Base-by-base conservation (phyloP, 2,797 vertebrate species). In the Phrynocephalus vlangalii region DNA sequence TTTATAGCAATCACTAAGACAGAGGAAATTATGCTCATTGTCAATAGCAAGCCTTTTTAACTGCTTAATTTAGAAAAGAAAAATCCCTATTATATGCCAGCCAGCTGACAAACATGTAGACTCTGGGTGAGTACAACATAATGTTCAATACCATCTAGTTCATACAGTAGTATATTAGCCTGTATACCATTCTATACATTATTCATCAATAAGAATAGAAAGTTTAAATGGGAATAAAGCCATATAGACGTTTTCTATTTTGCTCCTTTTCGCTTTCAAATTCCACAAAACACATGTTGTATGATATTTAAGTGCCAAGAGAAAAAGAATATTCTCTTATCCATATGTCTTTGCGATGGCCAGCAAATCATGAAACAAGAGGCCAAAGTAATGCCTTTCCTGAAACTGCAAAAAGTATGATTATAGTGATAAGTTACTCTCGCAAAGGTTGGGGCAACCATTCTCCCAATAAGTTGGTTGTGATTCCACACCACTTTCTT, bases 1-100 rank as follows among this genome's bases (percentile, higher is more conserved):
- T 63, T 76, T 20, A 82, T 28, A 82, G 86, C 72, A 87, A 83
- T 83, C 80, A 87, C 63, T 82, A 75, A 82, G 60, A 76, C 79
- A 76, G 79, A 82, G 44, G 85, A 82, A 87, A 87, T 87, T 87
- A 87, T 71, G 81, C 22, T 77, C 72, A 83, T 77, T 87, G 80
- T 83, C 73, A 83, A 78, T 82, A 83, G 80, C 63, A 87, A 83
- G 63, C 81, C 70, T 78, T 83, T 82, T 77, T 83, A 70, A 82
- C 71, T 50, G 44, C 79, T 87, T 87, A 87, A 87, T 87, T 83
- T 83, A 72, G 85, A 15, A 72, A 56, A 68, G 60, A 87, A 83
- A 50, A 1, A 28, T 56, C 28, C 68, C 71, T 67, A 87, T 87
- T 87, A 87, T 87, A 82, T 33, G 56, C 71, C 60, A 87, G 86